Base-by-base conservation (phyloP, 1,140 invertebrate species). In the Drosophila quadrilineata region DNA sequence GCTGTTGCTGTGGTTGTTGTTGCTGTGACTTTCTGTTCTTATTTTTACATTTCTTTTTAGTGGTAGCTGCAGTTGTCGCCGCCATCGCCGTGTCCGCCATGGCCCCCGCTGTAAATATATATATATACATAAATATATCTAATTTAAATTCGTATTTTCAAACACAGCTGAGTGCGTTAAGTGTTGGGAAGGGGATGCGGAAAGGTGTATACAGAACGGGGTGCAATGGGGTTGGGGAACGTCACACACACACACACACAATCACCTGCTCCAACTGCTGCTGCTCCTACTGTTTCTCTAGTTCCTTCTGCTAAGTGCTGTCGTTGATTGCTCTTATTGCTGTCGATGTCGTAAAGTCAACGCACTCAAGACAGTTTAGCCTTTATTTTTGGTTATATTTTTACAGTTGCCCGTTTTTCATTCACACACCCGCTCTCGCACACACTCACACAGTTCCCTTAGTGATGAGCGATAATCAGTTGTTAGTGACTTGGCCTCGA, bases 361-460 rank as follows among this genome's bases (percentile, higher is more conserved):
- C 46, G 63, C 29, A 62, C 58, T 67, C 24, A 16, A 53, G 33
- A 62, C 28, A 36, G 16, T 33, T 48, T 71, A 22, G 50, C 22
- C 57, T 64, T 85, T 74, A 85, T 84, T 84, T 84, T 77, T 85
- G 77, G 79, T 84, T 84, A 84, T 85, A 85, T 77, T 84, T 77
- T 85, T 62, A 73, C 77, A 77, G 70, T 84, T 73, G 77, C 77
- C 54, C 57, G 40, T 85, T 84, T 85, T 85, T 77, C 79, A 77
- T 73, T 73, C 73, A 82, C 77, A 73, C 77, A 84, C 77, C 53
- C 66, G 50, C 58, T 56, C 45, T 19, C 21, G 48, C 49, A 41
- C 33, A 58, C 74, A 41, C 49, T 31, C 57, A 46, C 41, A 41
- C 60, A 67, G 21, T 19, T 46, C 17, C 9, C 17, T 36, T 17